phyloP scores from a whole-genome alignment of 2,888 invertebrate species.

The Ariolimax columbianus region DNA sequence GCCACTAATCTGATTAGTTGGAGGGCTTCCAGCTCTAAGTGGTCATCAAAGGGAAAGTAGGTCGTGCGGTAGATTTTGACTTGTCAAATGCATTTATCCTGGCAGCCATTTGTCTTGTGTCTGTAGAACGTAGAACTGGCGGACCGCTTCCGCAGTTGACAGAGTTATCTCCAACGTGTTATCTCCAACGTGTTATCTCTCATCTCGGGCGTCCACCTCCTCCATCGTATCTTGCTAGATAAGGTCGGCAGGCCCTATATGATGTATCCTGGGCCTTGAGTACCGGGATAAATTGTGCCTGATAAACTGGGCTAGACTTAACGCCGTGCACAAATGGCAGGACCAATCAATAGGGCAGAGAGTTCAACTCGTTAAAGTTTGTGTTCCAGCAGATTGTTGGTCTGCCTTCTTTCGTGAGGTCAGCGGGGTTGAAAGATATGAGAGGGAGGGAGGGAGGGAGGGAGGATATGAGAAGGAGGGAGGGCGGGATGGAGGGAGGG shows the following conservation, averaged over 20 bases:
- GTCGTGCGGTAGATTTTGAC: background rate
- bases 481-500: too few relatives aligned
- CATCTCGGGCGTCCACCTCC: background rate
- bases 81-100: background rate
- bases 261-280: background rate
- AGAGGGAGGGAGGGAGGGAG: too few relatives aligned
- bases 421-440: too few relatives aligned
- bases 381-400: too few relatives aligned
- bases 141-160: background rate
- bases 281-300: background rate
- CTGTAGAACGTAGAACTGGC: background rate
- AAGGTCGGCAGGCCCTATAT: too few relatives aligned
- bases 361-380: too few relatives aligned
- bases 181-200: background rate
- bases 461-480: too few relatives aligned
- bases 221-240: background rate
- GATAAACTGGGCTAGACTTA: background rate
- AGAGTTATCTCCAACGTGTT: background rate
- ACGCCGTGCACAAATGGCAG: background rate
- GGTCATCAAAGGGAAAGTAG: background rate
- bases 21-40: background rate
- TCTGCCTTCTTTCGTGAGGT: too few relatives aligned
- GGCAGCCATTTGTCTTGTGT: constrained; percentile 16
- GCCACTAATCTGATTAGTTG: background rate
- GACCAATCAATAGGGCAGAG: background rate